These are phyloP conservation scores for Euura saliciscinereae DNA, from an alignment of 1,140 invertebrate genomes.

Conservation along the genomic window DNA sequence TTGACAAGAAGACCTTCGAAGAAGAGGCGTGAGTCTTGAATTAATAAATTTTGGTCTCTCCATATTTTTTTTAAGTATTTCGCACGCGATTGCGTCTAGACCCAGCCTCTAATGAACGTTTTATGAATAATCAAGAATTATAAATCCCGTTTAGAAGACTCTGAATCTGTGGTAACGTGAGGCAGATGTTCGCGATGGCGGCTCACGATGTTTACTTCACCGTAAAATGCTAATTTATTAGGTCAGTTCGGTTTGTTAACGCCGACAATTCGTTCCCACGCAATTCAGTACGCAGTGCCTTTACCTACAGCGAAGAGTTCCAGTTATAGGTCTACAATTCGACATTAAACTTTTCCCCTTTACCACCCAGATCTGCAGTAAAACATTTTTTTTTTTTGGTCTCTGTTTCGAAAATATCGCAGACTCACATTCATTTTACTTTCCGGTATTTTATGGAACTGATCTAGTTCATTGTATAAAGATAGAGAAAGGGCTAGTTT, in stretches of 20 bases:
- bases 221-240: slow-evolving; percentile 46
- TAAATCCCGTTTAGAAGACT: neutral
- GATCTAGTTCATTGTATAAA: too few species aligned
- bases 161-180: neutral
- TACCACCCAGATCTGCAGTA: too few species aligned
- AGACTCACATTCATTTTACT: too few species aligned
- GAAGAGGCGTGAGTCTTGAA: slow-evolving; percentile 42
- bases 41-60: too few species aligned
- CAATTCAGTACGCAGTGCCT: slow-evolving; percentile 17
- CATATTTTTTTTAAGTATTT: slow-evolving; percentile 9
- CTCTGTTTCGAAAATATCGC: too few species aligned
- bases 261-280: slow-evolving; percentile 31
- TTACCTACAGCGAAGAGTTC: neutral
- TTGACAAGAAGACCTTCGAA: slow-evolving; percentile 39
- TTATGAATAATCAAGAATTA: neutral
- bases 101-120: neutral
- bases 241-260: slow-evolving; percentile 41
- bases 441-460: too few species aligned
- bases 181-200: slow-evolving; percentile 21
- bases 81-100: slow-evolving; percentile 12
- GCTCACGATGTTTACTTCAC: slow-evolving; percentile 31
- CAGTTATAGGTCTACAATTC: too few species aligned
- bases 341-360: too few species aligned
- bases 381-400: too few species aligned
- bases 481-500: too few species aligned